These are phyloP conservation scores for Dasyurus viverrinus DNA, from an alignment of 2,113 vertebrate species.

Conservation along the genomic window DNA sequence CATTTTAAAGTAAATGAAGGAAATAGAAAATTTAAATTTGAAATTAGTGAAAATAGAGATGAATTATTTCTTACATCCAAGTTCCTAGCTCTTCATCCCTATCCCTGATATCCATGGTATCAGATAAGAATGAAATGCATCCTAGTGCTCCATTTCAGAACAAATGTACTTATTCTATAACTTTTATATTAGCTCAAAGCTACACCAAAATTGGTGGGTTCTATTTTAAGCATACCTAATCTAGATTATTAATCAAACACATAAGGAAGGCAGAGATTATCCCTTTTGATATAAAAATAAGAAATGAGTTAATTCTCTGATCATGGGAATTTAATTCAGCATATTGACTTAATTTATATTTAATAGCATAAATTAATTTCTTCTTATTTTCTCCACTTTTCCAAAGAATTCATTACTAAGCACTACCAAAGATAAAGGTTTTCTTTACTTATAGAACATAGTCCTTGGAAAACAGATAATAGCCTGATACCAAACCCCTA, in stretches of 20 bases:
- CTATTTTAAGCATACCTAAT: neutral
- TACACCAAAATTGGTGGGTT: neutral
- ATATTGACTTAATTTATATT: neutral
- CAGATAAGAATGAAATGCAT: neutral
- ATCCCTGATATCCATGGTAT: neutral
- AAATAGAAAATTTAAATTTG: neutral
- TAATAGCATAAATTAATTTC: neutral
- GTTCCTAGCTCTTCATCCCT: neutral
- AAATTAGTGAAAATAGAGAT: neutral
- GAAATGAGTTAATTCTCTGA: neutral
- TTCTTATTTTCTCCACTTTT: neutral
- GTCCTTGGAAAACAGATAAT: neutral
- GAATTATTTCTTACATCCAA: neutral
- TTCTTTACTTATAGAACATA: neutral
- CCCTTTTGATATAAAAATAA: neutral
- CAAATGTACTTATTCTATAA: neutral
- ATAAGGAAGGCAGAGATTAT: neutral
- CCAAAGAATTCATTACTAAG: neutral
- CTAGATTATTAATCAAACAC: neutral
- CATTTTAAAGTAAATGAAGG: neutral
- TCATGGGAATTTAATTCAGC: neutral
- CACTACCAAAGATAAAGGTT: neutral
- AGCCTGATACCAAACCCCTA: neutral
- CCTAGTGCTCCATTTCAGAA: neutral
- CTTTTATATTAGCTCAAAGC: neutral